phyloP scores from a whole-genome alignment of 92 coral and sea anemone genomes.

The Phenganax stokvisi region DNA sequence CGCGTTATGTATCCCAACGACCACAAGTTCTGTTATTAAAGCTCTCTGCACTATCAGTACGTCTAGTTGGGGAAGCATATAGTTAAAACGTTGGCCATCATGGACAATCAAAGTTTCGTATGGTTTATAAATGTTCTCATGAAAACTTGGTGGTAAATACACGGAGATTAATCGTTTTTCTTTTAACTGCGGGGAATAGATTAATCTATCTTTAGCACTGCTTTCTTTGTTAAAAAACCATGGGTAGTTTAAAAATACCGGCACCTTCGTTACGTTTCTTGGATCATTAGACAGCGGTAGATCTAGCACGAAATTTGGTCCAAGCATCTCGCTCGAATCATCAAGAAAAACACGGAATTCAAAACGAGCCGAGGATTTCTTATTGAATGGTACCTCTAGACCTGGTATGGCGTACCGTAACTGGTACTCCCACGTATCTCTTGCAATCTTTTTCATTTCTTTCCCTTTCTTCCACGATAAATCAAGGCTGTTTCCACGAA shows the following conservation, averaged over 20 bases:
- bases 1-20: conserved; percentile 38
- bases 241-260: conserved; percentile 29
- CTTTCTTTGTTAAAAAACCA: conserved; percentile 44
- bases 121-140: conserved; percentile 40
- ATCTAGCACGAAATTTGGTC: conserved; percentile 41
- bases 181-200: conserved; percentile 42
- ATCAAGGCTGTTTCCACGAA: conserved; percentile 47
- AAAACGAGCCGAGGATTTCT: neutral
- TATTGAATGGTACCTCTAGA: neutral
- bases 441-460: conserved; percentile 31
- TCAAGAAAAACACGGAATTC: conserved; percentile 28
- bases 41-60: conserved; percentile 33
- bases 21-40: conserved; percentile 28
- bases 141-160: conserved; percentile 44
- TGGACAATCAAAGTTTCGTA: conserved; percentile 44
- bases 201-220: neutral
- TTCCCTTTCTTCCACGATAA: conserved; percentile 45
- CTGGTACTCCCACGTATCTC: conserved; percentile 42
- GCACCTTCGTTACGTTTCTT: neutral
- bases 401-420: conserved; percentile 19
- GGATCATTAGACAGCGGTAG: conserved; percentile 26
- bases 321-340: conserved; percentile 42
- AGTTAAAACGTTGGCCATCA: conserved; percentile 32
- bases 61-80: conserved; percentile 16
- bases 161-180: conserved; percentile 23